Evolutionary conservation across 2,888 invertebrate genomes (phyloP).

Genomic region (Diogma glabrata): DNA sequence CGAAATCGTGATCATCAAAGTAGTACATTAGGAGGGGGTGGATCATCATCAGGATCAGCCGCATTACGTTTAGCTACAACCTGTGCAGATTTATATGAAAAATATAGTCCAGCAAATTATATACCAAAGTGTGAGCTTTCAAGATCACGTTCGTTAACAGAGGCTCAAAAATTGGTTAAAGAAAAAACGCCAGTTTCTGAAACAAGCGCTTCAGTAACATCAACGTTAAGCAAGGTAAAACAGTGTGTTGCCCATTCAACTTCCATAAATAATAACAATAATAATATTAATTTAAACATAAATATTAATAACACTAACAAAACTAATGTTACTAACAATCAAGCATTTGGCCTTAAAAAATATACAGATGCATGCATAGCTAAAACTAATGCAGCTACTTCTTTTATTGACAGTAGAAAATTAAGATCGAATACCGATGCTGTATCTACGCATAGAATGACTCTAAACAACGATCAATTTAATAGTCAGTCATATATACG

Average conservation of each 20-base stretch:
- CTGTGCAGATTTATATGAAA: conserved; percentile 56
- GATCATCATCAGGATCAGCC: conserved; percentile 37
- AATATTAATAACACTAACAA: conserved; percentile 8
- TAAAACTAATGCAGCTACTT: conserved; percentile 7
- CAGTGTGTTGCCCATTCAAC: conserved; percentile 15
- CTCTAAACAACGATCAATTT: conserved; percentile 7
- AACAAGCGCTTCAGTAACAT: conserved; percentile 16
- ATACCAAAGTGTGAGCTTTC: conserved; percentile 45
- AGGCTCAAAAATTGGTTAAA: conserved; percentile 19
- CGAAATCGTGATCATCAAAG: conserved; percentile 10
- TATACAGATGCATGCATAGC: conserved; percentile 8
- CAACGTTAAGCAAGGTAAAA: conserved; percentile 19
- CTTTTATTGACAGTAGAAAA: conserved; percentile 6
- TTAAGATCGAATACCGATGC: not conserved
- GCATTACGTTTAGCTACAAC: conserved; percentile 45
- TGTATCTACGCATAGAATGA: not conserved
- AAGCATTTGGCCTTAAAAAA: conserved; percentile 6
- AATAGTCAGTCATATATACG: conserved; percentile 3
- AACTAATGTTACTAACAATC: conserved; percentile 5
- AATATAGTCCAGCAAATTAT: conserved; percentile 65
- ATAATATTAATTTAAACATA: conserved; percentile 8
- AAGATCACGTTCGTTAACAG: conserved; percentile 38
- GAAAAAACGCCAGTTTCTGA: conserved; percentile 6
- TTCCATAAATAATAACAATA: conserved; percentile 7
- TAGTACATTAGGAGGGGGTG: conserved; percentile 28